Percentiles rank a stretch among this genome's conserved stretches.
These are phyloP conservation scores for Oxytorus armatus DNA, from an alignment of 2,888 invertebrate species.

Conservation along the genomic window DNA sequence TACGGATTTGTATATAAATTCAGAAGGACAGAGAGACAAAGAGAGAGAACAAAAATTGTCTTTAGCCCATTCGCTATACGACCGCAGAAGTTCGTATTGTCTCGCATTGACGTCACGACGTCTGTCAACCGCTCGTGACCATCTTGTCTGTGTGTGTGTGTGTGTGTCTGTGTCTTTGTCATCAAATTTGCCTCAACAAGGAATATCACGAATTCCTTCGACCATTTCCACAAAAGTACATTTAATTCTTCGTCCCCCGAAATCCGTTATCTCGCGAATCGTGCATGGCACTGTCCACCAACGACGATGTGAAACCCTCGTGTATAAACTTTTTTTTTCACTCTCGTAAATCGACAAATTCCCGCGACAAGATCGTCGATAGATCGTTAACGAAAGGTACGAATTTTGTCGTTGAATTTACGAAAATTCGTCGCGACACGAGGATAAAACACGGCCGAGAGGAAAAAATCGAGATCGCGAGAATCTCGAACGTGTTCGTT, in stretches of 20 bases:
- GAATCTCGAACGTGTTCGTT: conserved; percentile 12
- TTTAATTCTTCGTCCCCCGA: background rate
- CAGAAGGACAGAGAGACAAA: conserved; percentile 37
- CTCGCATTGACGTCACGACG: conserved; percentile 57
- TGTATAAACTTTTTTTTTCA: background rate
- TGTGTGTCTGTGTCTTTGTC: background rate
- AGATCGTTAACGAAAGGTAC: background rate
- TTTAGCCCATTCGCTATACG: conserved; percentile 19
- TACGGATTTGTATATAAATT: conserved; percentile 47
- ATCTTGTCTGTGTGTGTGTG: background rate
- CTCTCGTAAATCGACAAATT: background rate
- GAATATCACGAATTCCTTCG: background rate
- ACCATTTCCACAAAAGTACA: conserved; percentile 1
- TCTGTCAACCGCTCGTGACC: too few species aligned
- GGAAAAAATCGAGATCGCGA: conserved; percentile 20
- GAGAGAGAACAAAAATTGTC: conserved; percentile 11
- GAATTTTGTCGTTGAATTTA: background rate
- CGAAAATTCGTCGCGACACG: conserved; percentile 3
- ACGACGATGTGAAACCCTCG: conserved; percentile 36
- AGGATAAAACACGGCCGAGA: background rate
- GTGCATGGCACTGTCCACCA: conserved; percentile 54
- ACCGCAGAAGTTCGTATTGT: conserved; percentile 18
- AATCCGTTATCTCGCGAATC: conserved; percentile 18
- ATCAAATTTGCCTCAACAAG: background rate
- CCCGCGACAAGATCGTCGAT: background rate